Base-by-base conservation (phyloP, 1,140 invertebrate species). In the Rhyzopertha dominica region DNA sequence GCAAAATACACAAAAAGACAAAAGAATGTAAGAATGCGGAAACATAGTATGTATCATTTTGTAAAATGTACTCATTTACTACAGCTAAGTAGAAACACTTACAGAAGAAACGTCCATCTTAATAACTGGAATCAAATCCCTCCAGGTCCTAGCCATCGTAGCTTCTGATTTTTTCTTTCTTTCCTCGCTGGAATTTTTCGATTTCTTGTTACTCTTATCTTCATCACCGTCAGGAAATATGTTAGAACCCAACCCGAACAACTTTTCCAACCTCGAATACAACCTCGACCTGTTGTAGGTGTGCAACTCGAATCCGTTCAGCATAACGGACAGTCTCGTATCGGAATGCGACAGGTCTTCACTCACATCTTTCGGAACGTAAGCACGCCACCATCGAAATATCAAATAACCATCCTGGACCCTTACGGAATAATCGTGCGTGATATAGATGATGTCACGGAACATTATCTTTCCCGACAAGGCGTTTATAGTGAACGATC, bases 381-480 rank as follows among this genome's bases (percentile, higher is more conserved):
- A 96, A 31, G 88, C 86, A 52, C 87, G 76, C 94, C 94, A 98
- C 90, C 93, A 98, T 47, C 92, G 77, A 72, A 98, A 97, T 72
- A 96, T 95, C 37, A 95, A 75, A 78, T 92, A 98, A 4, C 95
- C 96, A 78, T 98, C 95, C 72, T 98, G 93, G 48, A 96, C 80
- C 55, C 93, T 77, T 25, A 96, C 66, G 23, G 89, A 90, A 68
- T 90, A 96, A 73, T 99, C 95, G 70, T 93, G 86, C 32, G 89
- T 95, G 26, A 96, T 89, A 57, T 91, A 95, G 35, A 91, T 84
- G 61, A 98, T 80, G 75, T 98, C 92, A 52, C 94, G 77, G 72
- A 98, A 97, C 95, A 99, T 99, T 26, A 98, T 87, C 74, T 98
- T 98, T 2, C 96, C 96, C 51, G 93, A 92, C 49, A 98, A 73